Percentiles rank a stretch among this genome's conserved stretches.
phyloP scores from a whole-genome alignment of 2,113 vertebrate genomes.

The Bettongia penicillata region DNA sequence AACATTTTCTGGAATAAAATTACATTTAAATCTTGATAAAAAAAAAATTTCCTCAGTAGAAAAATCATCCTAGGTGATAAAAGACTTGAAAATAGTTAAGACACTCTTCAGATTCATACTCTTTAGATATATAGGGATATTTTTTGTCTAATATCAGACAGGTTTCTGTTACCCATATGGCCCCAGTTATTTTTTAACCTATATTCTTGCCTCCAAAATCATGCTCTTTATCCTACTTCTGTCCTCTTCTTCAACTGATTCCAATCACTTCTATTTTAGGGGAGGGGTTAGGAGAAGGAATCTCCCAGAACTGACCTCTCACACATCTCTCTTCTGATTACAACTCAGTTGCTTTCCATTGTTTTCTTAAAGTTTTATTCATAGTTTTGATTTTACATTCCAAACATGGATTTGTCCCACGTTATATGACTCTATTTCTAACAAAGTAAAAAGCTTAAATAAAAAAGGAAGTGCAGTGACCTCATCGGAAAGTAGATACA shows the following conservation, averaged over 20 bases:
- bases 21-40: slow-evolving; percentile 46
- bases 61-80: background rate
- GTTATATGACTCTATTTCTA: background rate
- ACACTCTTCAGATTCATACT: background rate
- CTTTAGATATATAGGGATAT: background rate
- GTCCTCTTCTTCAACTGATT: background rate
- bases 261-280: background rate
- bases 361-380: background rate
- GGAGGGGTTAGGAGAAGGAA: background rate
- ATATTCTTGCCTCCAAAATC: background rate
- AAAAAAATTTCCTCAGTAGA: slow-evolving; percentile 20
- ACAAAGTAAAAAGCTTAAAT: background rate
- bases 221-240: background rate
- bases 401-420: background rate
- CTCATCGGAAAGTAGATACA: background rate
- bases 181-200: background rate
- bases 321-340: background rate
- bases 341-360: background rate
- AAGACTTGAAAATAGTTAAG: background rate
- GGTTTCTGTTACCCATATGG: background rate
- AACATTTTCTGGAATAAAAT: slow-evolving; percentile 64
- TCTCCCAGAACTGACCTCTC: background rate
- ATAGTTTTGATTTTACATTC: background rate
- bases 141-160: background rate
- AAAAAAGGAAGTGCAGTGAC: background rate